phyloP scores from a whole-genome alignment of 2,113 vertebrate species.

The Callocephalon fimbriatum region DNA sequence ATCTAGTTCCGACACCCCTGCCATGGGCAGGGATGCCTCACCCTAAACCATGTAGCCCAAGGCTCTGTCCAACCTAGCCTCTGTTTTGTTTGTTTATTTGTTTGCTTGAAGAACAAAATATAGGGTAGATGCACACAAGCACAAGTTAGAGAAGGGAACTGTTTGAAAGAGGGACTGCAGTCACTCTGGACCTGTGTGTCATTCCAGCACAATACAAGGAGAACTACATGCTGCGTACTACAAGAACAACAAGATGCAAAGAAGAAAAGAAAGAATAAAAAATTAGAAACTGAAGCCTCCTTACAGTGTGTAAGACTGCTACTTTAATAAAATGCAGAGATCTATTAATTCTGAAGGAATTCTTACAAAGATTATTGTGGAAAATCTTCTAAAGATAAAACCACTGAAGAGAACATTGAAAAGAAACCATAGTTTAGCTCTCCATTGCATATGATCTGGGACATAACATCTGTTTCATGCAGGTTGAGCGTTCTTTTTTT shows the following conservation, averaged over 20 bases:
- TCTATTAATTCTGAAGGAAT: neutral
- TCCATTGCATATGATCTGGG: neutral
- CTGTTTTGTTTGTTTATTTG: neutral
- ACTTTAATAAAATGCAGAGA: neutral
- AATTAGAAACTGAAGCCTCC: neutral
- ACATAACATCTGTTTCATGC: neutral
- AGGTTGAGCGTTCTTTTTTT: neutral
- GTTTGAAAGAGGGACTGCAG: neutral
- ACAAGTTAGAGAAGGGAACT: neutral
- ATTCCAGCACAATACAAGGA: neutral
- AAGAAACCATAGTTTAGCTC: neutral
- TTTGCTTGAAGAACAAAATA: neutral
- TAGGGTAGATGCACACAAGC: neutral
- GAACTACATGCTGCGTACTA: neutral
- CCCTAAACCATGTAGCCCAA: neutral
- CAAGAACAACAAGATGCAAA: neutral
- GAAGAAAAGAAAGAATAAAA: neutral
- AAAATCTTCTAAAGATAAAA: neutral
- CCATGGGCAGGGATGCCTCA: neutral
- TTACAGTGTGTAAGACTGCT: neutral
- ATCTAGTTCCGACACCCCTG: neutral
- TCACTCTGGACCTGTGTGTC: neutral
- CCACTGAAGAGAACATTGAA: neutral
- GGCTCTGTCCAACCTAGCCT: neutral
- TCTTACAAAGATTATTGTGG: neutral